Base-by-base conservation (phyloP, 2,888 invertebrate genomes). In the Pecten maximus region DNA sequence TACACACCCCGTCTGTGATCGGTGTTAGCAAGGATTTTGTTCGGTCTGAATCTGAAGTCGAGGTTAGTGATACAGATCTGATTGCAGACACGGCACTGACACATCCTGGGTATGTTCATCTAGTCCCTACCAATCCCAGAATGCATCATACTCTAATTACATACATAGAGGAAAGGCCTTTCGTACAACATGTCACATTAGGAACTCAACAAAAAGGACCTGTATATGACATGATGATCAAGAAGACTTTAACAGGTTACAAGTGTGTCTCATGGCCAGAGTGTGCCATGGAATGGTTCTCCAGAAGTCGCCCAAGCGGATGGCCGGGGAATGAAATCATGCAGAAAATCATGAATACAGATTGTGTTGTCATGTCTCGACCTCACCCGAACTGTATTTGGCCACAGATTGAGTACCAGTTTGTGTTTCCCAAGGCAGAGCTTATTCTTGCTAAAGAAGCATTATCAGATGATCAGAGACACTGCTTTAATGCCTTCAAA, bases 241-340 rank as follows among this genome's bases (percentile, higher is more conserved):
- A 15, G 10, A 74, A 74, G 28, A 35, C 35, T 8, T 74, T 35
- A 12, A 74, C 74, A 16, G 90, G 90, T 4, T 88, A 50, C 50
- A 74, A 87, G 28, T 93, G 92, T 90, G 39, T 19, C 0, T 87
- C 88, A n/a, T 93, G 93, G 93, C 92, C 93, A 6, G 74, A 86
- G 0, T 50, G 48, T 10, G 93, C 92, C 28, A 23, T 28, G 2
- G 60, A 90, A n/a, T 94, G 94, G 94, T 88, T 60, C 28, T 87
- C 91, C 15, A 90, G 93, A 23, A 54, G 44, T 2, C 90, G 93
- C 0, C 89, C 40, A 0, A 91, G 91, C 15, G 87, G 89, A 0
- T 94, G 93, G 93, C 93, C 93, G 10, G 48, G 90, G n/a, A 87
- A 91, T 40, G 90, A 87, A 15, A 44, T 91, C 2, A 90, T 92